phyloP scores from a whole-genome alignment of 2,113 vertebrate species.

The Psammodynastes pulverulentus region DNA sequence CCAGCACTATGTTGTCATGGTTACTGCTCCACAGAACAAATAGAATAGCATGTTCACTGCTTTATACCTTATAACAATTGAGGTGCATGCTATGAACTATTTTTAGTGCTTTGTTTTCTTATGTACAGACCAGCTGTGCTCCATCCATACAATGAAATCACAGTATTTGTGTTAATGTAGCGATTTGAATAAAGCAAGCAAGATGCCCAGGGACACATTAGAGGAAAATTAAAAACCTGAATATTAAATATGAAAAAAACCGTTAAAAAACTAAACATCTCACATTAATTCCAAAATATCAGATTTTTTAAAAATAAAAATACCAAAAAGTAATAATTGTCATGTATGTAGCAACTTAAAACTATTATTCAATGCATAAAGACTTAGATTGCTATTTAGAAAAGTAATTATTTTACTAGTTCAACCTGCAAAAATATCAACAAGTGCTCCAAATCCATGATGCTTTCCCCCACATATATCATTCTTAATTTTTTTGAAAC shows the following conservation, averaged over 20 bases:
- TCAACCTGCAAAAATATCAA: background rate
- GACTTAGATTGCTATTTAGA: background rate
- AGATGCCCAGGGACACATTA: background rate
- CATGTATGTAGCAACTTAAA: background rate
- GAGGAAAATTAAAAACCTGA: background rate
- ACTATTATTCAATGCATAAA: background rate
- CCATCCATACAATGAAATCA: conserved; percentile 18
- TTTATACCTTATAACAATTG: conserved; percentile 23
- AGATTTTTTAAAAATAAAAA: background rate
- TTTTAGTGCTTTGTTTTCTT: conserved; percentile 22
- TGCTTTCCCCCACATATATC: too few species aligned
- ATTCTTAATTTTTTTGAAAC: background rate
- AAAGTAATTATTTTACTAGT: background rate
- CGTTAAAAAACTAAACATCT: background rate
- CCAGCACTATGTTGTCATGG: conserved; percentile 28
- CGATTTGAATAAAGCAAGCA: too few species aligned
- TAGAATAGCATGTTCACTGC: conserved; percentile 8
- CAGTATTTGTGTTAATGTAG: background rate
- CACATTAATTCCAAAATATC: background rate
- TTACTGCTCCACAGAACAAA: conserved; percentile 32
- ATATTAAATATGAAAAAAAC: background rate
- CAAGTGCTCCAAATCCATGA: too few species aligned
- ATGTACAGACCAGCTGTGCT: background rate
- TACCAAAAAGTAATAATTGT: background rate
- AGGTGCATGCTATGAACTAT: background rate